Evolutionary conservation across 2,113 vertebrate genomes (phyloP).

Genomic region (Urocolius indicus): DNA sequence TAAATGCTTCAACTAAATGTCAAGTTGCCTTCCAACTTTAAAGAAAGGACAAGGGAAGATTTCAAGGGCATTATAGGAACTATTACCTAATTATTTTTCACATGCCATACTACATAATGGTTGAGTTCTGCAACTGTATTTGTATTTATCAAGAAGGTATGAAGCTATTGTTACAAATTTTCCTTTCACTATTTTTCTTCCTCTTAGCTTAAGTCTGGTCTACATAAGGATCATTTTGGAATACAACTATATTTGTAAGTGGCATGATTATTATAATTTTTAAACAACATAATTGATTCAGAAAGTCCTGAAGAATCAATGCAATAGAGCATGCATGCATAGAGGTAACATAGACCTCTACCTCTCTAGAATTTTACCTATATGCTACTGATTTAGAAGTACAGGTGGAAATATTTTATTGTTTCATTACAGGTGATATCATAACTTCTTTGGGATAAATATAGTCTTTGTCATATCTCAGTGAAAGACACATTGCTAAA

Average conservation of each 20-base stretch:
- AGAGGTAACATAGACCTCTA: rapidly evolving
- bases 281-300: neutral
- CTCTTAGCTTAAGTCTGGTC: neutral
- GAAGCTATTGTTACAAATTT: neutral
- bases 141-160: neutral
- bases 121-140: neutral
- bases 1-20: conserved; percentile 34
- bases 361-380: neutral
- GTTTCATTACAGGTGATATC: neutral
- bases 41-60: neutral
- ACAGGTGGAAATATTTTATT: neutral
- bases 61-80: neutral
- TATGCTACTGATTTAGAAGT: neutral
- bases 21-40: neutral
- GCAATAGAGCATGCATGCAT: rapidly evolving
- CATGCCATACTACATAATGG: neutral
- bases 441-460: neutral
- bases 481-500: neutral
- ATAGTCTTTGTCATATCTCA: neutral
- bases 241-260: neutral
- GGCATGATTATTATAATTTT: neutral
- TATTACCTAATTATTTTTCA: neutral
- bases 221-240: neutral
- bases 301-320: neutral
- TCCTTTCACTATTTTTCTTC: neutral